phyloP scores from a whole-genome alignment of 2,888 invertebrate species.

The Agriopis aurantiaria region DNA sequence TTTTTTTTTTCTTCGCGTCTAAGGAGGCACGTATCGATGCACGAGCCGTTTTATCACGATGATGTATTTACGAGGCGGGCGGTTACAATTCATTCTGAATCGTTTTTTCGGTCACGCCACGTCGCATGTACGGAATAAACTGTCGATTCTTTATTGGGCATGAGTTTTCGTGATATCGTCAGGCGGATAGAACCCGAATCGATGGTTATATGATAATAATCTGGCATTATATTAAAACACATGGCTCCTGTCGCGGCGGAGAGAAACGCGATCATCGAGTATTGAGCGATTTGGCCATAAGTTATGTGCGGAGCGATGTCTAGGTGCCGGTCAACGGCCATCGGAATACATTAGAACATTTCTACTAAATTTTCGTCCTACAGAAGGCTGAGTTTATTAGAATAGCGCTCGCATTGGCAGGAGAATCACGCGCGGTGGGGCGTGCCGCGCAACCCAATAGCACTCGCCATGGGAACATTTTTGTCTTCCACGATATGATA shows the following conservation, averaged over 20 bases:
- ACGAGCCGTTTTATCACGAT: slow-evolving; percentile 75
- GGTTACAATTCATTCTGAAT: slow-evolving; percentile 79
- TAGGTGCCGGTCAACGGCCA: slow-evolving; percentile 81
- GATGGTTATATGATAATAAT: slow-evolving; percentile 70
- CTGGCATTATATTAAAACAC: slow-evolving; percentile 62
- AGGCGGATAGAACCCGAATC: slow-evolving; percentile 63
- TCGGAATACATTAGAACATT: slow-evolving; percentile 84
- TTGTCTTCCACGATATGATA: slow-evolving; percentile 87
- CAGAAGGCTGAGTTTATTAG: slow-evolving; percentile 86
- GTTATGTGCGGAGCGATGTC: slow-evolving; percentile 61
- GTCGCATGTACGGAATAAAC: slow-evolving; percentile 80
- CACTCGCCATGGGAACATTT: slow-evolving; percentile 85
- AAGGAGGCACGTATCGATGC: slow-evolving; percentile 63
- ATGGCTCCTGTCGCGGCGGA: slow-evolving; percentile 55
- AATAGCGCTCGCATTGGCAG: slow-evolving; percentile 79
- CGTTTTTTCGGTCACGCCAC: slow-evolving; percentile 84
- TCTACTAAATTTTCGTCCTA: slow-evolving; percentile 87
- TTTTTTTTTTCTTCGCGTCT: slow-evolving; percentile 54
- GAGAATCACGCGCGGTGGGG: slow-evolving; percentile 77
- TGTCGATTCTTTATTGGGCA: slow-evolving; percentile 80
- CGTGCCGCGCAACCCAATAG: slow-evolving; percentile 82
- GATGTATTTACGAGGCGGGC: slow-evolving; percentile 78
- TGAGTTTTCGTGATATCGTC: slow-evolving; percentile 69
- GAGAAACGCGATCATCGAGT: slow-evolving; percentile 31
- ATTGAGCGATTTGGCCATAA: slow-evolving; percentile 57